Percentiles rank a stretch among this genome's conserved stretches.
These are phyloP conservation scores for Drosophila pseudoananassae DNA, from an alignment of 1,140 invertebrate species.

Conservation along the genomic window DNA sequence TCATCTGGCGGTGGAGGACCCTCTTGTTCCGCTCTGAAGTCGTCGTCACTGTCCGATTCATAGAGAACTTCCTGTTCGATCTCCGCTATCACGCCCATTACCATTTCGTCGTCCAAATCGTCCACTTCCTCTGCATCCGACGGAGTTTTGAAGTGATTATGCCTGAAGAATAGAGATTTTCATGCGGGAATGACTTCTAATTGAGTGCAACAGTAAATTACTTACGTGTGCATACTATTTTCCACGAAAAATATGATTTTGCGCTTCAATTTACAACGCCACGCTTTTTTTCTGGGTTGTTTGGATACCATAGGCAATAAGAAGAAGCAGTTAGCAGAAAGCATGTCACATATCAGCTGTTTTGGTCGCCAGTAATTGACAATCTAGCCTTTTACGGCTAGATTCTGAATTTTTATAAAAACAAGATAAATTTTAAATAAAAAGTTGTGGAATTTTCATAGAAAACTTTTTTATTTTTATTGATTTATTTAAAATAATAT, in stretches of 20 bases:
- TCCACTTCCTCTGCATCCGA: slow-evolving; percentile 71
- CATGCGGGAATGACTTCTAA: too few relatives aligned
- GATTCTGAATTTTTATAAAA: neutral
- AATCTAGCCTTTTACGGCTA: neutral
- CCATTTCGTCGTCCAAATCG: slow-evolving; percentile 72
- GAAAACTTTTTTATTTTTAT: too few relatives aligned
- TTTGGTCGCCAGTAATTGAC: neutral
- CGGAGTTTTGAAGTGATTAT: slow-evolving; percentile 72
- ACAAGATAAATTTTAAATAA: neutral
- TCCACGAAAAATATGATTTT: slow-evolving; percentile 9
- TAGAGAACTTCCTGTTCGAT: slow-evolving; percentile 67
- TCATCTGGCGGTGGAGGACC: slow-evolving; percentile 22
- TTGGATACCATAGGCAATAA: slow-evolving; percentile 51
- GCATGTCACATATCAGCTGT: slow-evolving; percentile 50
- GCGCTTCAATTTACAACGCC: slow-evolving; percentile 30
- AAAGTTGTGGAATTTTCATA: neutral
- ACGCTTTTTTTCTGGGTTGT: slow-evolving; percentile 56
- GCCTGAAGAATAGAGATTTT: slow-evolving; percentile 23
- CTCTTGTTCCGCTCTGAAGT: slow-evolving; percentile 50
- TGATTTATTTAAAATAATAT: too few relatives aligned
- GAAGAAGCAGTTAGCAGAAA: slow-evolving; percentile 56
- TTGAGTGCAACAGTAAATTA: neutral
- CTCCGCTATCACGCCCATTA: slow-evolving; percentile 68
- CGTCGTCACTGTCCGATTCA: slow-evolving; percentile 68
- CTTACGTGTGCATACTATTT: slow-evolving; percentile 69